Conservation (phyloP, 1,140 invertebrate genomes). For the Aphelinus atriplicis region DNA sequence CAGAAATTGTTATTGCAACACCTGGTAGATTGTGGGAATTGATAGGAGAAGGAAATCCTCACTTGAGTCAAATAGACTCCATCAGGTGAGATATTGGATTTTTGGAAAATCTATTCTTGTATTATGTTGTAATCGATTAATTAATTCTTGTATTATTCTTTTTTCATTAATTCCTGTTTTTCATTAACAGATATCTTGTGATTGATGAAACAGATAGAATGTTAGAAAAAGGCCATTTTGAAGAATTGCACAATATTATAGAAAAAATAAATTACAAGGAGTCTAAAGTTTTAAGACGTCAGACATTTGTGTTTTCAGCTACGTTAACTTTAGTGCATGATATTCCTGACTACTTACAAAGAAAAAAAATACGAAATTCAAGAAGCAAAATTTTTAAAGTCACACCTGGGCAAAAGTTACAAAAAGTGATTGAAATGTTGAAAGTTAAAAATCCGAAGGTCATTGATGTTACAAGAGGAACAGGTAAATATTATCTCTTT, state of each 20-base stretch:
- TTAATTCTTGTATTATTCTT: background rate
- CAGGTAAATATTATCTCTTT: conserved; percentile 58
- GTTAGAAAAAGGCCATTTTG: conserved; percentile 96
- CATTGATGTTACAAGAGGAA: conserved; percentile 88
- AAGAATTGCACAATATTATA: conserved; percentile 87
- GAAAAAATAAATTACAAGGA: conserved; percentile 81
- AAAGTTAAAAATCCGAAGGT: conserved; percentile 91
- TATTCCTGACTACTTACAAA: conserved; percentile 78
- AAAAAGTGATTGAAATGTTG: conserved; percentile 77
- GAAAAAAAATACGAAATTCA: conserved; percentile 69
- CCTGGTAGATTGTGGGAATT: conserved; percentile 96
- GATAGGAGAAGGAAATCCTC: conserved; percentile 79
- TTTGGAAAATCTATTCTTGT: too few species aligned
- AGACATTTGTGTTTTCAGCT: conserved; percentile 98
- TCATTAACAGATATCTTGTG: conserved; percentile 78
- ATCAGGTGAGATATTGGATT: conserved; percentile 69
- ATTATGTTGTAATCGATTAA: background rate
- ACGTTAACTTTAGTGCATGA: conserved; percentile 93
- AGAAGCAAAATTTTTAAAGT: conserved; percentile 72
- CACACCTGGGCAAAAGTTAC: conserved; percentile 77
- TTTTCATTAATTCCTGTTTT: conserved; percentile 37
- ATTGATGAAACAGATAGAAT: conserved; percentile 99
- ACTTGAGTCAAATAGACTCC: conserved; percentile 76
- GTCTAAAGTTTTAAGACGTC: conserved; percentile 70
- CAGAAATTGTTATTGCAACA: conserved; percentile 95